phyloP scores from a whole-genome alignment of 2,888 invertebrate species.

The Nematopogon swammerdamellus region DNA sequence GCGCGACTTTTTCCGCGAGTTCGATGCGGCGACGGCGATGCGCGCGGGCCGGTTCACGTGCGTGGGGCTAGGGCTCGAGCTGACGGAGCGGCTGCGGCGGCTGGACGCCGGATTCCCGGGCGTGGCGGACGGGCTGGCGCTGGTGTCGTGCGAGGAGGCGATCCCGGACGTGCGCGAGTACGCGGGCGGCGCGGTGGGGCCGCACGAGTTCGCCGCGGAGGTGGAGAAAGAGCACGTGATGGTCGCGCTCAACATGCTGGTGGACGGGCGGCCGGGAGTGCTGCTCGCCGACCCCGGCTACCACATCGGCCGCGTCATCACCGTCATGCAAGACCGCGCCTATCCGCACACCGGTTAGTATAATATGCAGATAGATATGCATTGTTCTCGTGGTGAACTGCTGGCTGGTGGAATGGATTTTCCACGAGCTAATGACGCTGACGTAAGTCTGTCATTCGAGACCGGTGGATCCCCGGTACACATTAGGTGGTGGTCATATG shows the following conservation, averaged over 20 bases:
- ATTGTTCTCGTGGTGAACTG: too few relatives aligned
- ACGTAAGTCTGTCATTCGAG: background rate
- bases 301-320: constrained; percentile 81
- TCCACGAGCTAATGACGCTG: background rate
- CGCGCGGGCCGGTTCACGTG: constrained; percentile 80
- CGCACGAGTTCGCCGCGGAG: constrained; percentile 52
- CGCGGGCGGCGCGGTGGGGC: constrained; percentile 54
- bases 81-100: constrained; percentile 62
- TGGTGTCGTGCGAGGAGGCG: constrained; percentile 88
- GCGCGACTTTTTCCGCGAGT: constrained; percentile 70
- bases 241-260: constrained; percentile 69
- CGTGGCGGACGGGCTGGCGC: constrained; percentile 54
- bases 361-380: too few relatives aligned
- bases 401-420: too few relatives aligned
- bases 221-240: constrained; percentile 88
- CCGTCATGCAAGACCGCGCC: constrained; percentile 79
- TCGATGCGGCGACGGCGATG: constrained; percentile 65
- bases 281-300: constrained; percentile 89
- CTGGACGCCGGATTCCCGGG: constrained; percentile 63
- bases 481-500: too few relatives aligned
- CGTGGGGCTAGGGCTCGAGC: constrained; percentile 80
- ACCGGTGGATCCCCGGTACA: too few relatives aligned
- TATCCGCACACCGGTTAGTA: constrained; percentile 79
- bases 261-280: constrained; percentile 71
- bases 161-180: constrained; percentile 56